Base-by-base conservation (phyloP, 1,140 invertebrate species). In the Zaprionus africanus region DNA sequence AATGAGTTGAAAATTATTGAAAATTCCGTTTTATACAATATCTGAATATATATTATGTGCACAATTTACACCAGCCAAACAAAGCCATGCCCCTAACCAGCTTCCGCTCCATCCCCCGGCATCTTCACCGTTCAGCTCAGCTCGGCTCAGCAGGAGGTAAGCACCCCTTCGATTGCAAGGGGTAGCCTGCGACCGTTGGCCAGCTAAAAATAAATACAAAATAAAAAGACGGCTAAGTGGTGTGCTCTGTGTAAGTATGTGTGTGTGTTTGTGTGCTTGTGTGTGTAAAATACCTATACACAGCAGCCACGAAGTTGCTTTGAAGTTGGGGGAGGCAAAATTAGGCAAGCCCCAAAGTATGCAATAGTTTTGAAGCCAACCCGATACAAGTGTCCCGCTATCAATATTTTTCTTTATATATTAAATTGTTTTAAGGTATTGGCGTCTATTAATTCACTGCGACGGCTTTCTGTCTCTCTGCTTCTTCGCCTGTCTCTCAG, bases 141-240 rank as follows among this genome's bases (percentile, higher is more conserved):
- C 3, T 11, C 31, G 4, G 9, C 31, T 34, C 31, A 31, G 31
- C 31, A 11, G 31, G 31, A 34, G 0, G 1, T 9, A 46, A 46
- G n/a, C 41, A 46, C 41, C 41, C 41, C 17, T 46, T 17, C 41
- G 41, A 17, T 46, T 46, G 41, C 41, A n/a, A n/a, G n/a, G 41
- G n/a, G 41, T 46, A 46, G 49, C 72, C 58, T 53, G 59, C 41
- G 66, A 70, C 72, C 66, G 36, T 36, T 51, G 66, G 59, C n/a
- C 41, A 63, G 66, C 66, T 75, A 75, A 62, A 69, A 58, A 75
- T 70, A 75, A 63, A 58, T 15, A 24, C 24, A 31, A 26, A 58
- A 58, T 41, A 28, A 57, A 74, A 56, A 61, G 4, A 12, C 12
- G 22, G n/a, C 60, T 34, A 12, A 43, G 31, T 24, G 24, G 41